Base-by-base conservation (phyloP, 2,888 invertebrate genomes). In the Cheilosia grossa region DNA sequence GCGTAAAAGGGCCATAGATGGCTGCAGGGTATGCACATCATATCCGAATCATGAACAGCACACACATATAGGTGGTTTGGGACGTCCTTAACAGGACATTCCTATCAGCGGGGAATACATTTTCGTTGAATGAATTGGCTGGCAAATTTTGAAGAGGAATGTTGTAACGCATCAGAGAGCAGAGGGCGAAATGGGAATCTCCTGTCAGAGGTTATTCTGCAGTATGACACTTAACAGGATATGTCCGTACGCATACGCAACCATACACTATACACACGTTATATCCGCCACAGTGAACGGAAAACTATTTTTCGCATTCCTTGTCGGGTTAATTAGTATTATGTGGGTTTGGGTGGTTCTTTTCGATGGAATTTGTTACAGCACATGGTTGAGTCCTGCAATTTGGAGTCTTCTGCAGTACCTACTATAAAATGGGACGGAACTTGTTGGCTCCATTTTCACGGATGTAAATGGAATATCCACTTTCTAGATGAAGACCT, bases 41-140 rank as follows among this genome's bases (percentile, higher is more conserved):
- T 80, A 73, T 74, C 80, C 69, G 42, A 61, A 42, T 78, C 77
- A 69, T 73, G 56, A 58, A 44, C 10, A 73, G 59, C 33, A 27
- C 59, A 24, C 37, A 44, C 59, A 67, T 58, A 30, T 54, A 17
- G 30, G 54, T 74, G 56, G 56, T 17, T 64, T 44, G 56, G 67
- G 58, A 59, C 54, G 40, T 72, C 64, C 78, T 53, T 61, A 64
- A 72, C 78, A 82, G 77, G 72, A 83, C 82, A 83, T 75, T 72
- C 81, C 74, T 56, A 75, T 75, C 75, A 75, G 59, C 64, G 51
- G 54, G 61, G 69, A 44, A 67, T 66, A 63, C 30, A 80, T 77
- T 80, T 83, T 80, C 66, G 53, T 70, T 58, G 21, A 80, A 83
- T 83, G 83, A 83, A 83, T 83, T 83, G 82, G 73, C 82, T 78